Base-by-base conservation (phyloP, 2,888 invertebrate species). In the Galeopsomyia nigrocyanea region DNA sequence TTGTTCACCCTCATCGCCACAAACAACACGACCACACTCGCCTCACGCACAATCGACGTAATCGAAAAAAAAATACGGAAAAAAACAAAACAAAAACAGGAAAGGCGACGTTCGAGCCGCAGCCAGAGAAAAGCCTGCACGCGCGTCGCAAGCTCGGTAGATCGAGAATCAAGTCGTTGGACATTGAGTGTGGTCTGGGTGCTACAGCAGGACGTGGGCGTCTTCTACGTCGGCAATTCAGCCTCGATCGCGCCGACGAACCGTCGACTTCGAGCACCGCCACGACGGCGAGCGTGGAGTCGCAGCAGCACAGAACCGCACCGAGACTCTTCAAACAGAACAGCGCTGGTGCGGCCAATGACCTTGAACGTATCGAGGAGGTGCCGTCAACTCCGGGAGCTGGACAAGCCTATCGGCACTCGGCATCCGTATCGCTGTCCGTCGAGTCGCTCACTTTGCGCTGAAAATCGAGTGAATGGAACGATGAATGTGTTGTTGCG, bases 331-430 rank as follows among this genome's bases (percentile, higher is more conserved):
- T 89, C 83, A 92, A 92, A 79, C 92, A 92, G 80, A 92, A 92
- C 82, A 92, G 92, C 21, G 90, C 90, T 5, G 92, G 92, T 21
- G 91, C 92, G 22, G 91, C 91, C 0, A 89, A 90, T 80, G 92
- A 92, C 84, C 85, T 92, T 78, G 92, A 92, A 81, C 90, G 91
- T 82, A 92, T 92, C 78, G 92, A 92, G 84, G 92, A 92, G 81
- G 89, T 91, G 57, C 90, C 91, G 17, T 78, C 84, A 53, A 82
- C 89, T 21, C 88, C 89, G 10, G 76, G 79, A 0, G 65, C 77
- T 3, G 62, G 50, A 46, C 83, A 83, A 49, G 78, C 78, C 57
- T 85, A 85, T 74, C 81, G 84, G n/a, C 83, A 85, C 61, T 79
- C 84, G 14, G 80, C 84, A n/a, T 85, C 85, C 53, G 83, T 86